Base-by-base conservation (phyloP, 2,888 invertebrate genomes). In the Osedax frankpressi region DNA sequence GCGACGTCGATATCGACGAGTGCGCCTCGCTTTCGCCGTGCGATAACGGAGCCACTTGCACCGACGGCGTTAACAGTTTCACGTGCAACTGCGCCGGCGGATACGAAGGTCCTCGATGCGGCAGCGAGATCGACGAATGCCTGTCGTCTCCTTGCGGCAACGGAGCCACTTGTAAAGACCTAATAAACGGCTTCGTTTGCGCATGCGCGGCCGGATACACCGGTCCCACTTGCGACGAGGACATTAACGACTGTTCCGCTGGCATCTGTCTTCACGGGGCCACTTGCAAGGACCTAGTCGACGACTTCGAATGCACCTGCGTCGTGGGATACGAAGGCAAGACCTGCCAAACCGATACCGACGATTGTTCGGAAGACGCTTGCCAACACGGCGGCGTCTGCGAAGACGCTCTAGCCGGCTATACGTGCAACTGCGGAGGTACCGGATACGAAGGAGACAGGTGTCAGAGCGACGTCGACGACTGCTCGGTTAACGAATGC, bases 21-120 rank as follows among this genome's bases (percentile, higher is more conserved):
- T 73, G 74, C 0, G 63, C 24, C 26, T 68, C 70, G 24, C 72
- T 72, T 27, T 25, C 71, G 27, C 24, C 71, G 27, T 74, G 63
- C 28, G 63, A 29, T n/a, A 14, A 26, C 65, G 19, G 24, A 2
- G 3, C 67, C 14, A n/a, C 24, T 25, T 69, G 69, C 28, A 28
- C 27, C 25, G 69, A 69, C 69, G 19, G 2, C n/a, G 28, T 69
- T n/a, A 69, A 69, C 14, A 30, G 69, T 1, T 28, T 28, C 29
- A 28, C 19, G 1, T 69, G 69, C 19, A n/a, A 28, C 19, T 28
- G 28, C 69, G 28, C 28, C 2, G 14, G 28, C 2, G 69, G 69
- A 6, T 28, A 28, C 28, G n/a, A 28, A 14, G 69, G 28, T 27
- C 6, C 25, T 0, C 28, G 24, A 14, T 69, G 69, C 30, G 28